Evolutionary conservation across 1,140 invertebrate genomes (phyloP).

Genomic region (Muscidifurax raptorellus): DNA sequence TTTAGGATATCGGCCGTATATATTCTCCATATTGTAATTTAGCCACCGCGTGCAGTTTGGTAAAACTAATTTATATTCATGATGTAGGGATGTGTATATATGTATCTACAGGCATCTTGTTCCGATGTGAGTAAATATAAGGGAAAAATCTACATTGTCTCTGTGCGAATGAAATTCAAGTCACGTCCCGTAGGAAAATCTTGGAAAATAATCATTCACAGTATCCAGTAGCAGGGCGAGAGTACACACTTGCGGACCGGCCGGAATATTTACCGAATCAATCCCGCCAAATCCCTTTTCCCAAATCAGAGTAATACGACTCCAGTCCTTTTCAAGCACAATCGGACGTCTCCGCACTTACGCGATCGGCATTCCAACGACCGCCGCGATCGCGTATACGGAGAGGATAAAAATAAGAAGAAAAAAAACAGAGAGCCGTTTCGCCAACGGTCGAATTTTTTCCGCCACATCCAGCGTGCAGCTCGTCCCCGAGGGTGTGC

Average conservation of each 20-base stretch:
- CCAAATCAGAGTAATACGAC: not conserved
- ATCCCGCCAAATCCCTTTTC: not conserved
- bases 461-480: not conserved
- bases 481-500: conserved; percentile 5
- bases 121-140: not conserved
- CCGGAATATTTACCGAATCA: not conserved
- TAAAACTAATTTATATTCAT: not conserved
- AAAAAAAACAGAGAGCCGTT: not conserved
- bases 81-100: not conserved
- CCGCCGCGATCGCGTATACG: not conserved
- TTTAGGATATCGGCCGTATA: not conserved
- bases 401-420: not conserved
- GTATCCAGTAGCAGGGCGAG: not conserved
- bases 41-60: too few relatives aligned
- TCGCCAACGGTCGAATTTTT: conserved; percentile 20
- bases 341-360: conserved; percentile 1
- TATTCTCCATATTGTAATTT: not conserved
- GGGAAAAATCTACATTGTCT: not conserved
- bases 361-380: not conserved
- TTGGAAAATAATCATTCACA: not conserved
- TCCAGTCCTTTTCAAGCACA: not conserved
- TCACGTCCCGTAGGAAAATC: not conserved
- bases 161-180: not conserved
- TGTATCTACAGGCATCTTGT: not conserved
- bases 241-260: not conserved